Conservation (phyloP, 1,140 invertebrate genomes). For the Atopsyche davidsoni region DNA sequence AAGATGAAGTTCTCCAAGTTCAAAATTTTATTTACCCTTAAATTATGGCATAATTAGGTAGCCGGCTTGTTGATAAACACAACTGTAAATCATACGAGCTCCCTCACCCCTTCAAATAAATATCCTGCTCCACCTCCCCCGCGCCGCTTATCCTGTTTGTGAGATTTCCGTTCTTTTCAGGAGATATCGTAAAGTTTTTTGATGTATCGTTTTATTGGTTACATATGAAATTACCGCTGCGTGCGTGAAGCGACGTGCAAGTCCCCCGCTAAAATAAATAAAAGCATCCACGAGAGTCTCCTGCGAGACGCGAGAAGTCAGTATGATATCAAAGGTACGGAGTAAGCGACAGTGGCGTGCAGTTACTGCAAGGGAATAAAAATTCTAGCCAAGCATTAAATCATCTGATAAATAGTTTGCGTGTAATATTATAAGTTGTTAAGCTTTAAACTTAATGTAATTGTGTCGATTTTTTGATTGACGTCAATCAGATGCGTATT, state of each 20-base stretch:
- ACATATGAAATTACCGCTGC: constrained; percentile 28
- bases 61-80: constrained; percentile 18
- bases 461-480: no score
- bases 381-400: no score
- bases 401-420: no score
- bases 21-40: no score
- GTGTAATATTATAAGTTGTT: no score
- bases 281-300: no score
- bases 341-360: background rate
- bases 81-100: constrained; percentile 19
- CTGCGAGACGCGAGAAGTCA: no score
- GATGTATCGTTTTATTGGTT: constrained; percentile 31
- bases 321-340: no score
- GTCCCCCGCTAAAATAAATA: constrained; percentile 25
- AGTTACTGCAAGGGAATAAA: no score
- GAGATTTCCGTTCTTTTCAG: constrained; percentile 29
- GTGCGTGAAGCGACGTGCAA: constrained; percentile 1
- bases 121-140: constrained; percentile 25
- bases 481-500: no score
- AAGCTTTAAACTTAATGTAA: no score
- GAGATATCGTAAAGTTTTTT: constrained; percentile 31
- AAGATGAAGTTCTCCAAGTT: no score
- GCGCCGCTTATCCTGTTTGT: constrained; percentile 28
- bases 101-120: constrained; percentile 23
- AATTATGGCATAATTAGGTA: constrained; percentile 21